phyloP scores from a whole-genome alignment of 2,888 invertebrate species.

The Syrista parreyssii region DNA sequence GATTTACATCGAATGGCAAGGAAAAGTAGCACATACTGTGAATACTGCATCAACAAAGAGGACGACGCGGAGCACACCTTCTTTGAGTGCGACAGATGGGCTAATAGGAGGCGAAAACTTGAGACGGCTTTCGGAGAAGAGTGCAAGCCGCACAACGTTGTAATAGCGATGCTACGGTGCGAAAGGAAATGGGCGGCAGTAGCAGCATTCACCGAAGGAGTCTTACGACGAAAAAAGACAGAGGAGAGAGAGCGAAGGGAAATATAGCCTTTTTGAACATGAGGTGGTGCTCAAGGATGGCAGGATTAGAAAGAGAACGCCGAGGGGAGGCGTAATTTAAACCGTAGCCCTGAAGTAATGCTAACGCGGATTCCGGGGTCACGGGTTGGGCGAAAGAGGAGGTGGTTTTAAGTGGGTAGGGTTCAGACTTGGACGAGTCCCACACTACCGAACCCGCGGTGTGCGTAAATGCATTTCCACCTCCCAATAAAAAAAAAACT shows the following conservation, averaged over 20 bases:
- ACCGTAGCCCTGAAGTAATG: no score
- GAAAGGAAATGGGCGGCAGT: conserved; percentile 6
- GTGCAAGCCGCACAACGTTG: conserved; percentile 11
- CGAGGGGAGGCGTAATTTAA: no score
- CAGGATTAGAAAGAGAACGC: no score
- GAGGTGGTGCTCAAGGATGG: no score
- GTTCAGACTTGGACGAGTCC: no score
- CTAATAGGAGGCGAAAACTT: neutral
- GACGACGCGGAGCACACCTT: conserved; percentile 28
- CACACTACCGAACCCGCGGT: no score
- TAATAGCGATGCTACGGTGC: conserved; percentile 8
- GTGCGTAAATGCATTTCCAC: no score
- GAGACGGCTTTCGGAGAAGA: neutral
- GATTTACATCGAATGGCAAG: conserved; percentile 25
- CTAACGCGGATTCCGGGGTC: no score
- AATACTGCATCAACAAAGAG: conserved; percentile 6
- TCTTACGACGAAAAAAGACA: conserved; percentile 13
- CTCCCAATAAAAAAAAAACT: no score
- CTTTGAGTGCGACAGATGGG: conserved; percentile 22
- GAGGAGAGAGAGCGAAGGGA: neutral
- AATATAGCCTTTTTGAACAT: no score
- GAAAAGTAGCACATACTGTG: conserved; percentile 10
- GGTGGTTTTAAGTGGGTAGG: no score
- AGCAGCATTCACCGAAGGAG: conserved; percentile 15
- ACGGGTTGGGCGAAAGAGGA: no score